Base-by-base conservation (phyloP, 2,888 invertebrate genomes). In the Villa cingulata region DNA sequence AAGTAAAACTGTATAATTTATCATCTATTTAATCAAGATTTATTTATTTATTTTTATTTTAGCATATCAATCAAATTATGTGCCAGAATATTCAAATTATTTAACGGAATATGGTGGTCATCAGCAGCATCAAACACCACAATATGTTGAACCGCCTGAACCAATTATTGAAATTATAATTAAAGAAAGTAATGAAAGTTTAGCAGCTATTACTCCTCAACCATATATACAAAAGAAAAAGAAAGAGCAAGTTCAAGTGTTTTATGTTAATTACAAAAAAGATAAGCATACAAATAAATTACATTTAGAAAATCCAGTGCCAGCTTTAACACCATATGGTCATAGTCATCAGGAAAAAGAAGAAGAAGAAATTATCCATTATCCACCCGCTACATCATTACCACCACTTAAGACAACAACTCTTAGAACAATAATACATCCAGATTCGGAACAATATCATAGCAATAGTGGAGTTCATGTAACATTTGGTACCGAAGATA, bases 121-220 rank as follows among this genome's bases (percentile, higher is more conserved):
- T 47, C 10, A 54, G 29, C 53, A 32, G 27, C 38, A 38, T 58
- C 66, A 57, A 0, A 70, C 54, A 59, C 76, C 68, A 2, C 74
- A 76, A 43, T 80, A 79, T 58, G 74, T 81, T 54, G 82, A 83
- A 62, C 83, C 86, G 45, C 88, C 88, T 0, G 89, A 89, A 61
- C 89, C 89, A 6, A 90, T 90, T 18, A 90, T 90, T 57, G 90
- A 90, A 70, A 90, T 90, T 55, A 90, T 90, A 51, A 89, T 90
- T 45, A 88, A 87, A 60, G 89, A 90, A 65, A 87, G 88, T 0
- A 90, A 90, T 61, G 85, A 87, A 59, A 76, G 84, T 0, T 62
- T 87, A 3, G 82, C 87, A 2, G 76, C 83, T 3, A 75, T 77
- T 2, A 70, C 70, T 1, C 69, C 72, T 2, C 73, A 74, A 54